Conservation (phyloP, 2,797 vertebrate species). For the Coranthus polyacanthus region DNA sequence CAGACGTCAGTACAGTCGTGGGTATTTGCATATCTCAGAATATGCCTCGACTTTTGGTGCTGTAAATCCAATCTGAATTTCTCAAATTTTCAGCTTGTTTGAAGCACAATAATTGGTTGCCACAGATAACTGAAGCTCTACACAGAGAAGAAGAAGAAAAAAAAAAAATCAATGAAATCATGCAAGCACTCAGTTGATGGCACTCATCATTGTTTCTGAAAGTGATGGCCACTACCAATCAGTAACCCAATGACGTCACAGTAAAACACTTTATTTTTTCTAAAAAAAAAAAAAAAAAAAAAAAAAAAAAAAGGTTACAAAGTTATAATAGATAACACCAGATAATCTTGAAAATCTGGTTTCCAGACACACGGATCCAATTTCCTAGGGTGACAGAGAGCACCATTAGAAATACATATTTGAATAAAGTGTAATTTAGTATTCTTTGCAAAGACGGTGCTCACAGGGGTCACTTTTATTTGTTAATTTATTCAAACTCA, state of each 20-base stretch:
- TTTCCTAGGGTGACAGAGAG: neutral
- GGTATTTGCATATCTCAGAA: conserved; percentile 47
- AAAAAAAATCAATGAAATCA: conserved; percentile 51
- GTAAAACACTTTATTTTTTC: conserved; percentile 16
- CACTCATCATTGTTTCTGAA: conserved; percentile 53
- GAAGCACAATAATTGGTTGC: conserved; percentile 48
- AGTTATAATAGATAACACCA: neutral
- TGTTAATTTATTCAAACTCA: conserved; percentile 18
- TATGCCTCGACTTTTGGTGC: conserved; percentile 43
- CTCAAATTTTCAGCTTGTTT: conserved; percentile 67
- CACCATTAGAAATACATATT: neutral
- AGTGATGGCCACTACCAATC: conserved; percentile 39
- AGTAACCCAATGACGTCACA: conserved; percentile 16
- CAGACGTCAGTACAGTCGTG: conserved; percentile 23
- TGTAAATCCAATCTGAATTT: conserved; percentile 55
- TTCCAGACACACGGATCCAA: neutral
- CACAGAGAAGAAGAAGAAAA: neutral
- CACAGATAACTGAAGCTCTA: conserved; percentile 52
- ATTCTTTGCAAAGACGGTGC: neutral
- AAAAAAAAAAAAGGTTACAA: conserved; percentile 8
- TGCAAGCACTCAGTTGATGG: conserved; percentile 31
- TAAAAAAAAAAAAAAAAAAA: neutral
- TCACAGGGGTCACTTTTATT: conserved; percentile 12
- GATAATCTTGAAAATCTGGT: neutral
- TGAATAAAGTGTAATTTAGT: conserved; percentile 5